Percentiles rank a stretch among this genome's conserved stretches.
These are phyloP conservation scores for Diceros bicornis DNA, from an alignment of 2,797 vertebrate species.

Conservation along the genomic window DNA sequence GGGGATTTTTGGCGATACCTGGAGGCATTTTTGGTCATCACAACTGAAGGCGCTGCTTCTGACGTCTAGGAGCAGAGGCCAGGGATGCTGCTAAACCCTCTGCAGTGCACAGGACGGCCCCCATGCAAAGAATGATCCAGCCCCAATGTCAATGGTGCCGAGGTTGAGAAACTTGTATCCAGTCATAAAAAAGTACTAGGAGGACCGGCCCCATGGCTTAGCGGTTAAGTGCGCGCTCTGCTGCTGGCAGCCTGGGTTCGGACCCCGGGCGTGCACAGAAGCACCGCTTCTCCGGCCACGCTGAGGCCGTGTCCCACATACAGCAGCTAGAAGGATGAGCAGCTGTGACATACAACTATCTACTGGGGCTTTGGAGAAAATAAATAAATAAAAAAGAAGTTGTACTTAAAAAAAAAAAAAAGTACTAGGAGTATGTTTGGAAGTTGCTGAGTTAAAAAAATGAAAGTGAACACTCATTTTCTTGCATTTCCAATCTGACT, in stretches of 20 bases:
- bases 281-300: too few species aligned
- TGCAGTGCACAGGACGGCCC: too few species aligned
- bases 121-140: background rate
- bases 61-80: background rate
- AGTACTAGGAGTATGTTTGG: background rate
- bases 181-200: background rate
- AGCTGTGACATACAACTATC: too few species aligned
- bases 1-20: background rate
- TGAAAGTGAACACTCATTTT: background rate
- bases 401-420: background rate
- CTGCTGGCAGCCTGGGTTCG: too few species aligned
- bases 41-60: background rate
- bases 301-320: too few species aligned
- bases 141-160: background rate
- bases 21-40: background rate
- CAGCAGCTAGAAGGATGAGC: too few species aligned
- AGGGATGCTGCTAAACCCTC: background rate
- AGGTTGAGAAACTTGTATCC: background rate
- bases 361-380: too few species aligned
- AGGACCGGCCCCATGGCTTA: too few species aligned
- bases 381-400: too few species aligned
- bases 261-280: too few species aligned
- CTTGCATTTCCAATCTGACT: background rate
- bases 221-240: too few species aligned
- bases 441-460: background rate